phyloP scores from a whole-genome alignment of 2,113 vertebrate genomes.

The Strix aluco region DNA sequence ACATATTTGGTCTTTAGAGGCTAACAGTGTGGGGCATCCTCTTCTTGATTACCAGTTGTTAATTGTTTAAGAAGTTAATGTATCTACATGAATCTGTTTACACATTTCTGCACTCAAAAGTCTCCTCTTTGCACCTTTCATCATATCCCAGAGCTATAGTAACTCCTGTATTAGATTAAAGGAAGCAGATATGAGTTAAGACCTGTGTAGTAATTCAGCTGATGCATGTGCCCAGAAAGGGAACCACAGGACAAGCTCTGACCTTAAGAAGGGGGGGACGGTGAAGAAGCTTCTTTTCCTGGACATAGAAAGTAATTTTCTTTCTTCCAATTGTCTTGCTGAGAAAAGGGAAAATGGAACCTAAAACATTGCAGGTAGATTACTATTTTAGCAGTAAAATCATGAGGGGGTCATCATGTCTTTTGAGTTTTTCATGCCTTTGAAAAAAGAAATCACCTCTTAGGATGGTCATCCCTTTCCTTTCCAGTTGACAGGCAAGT shows the following conservation, averaged over 20 bases:
- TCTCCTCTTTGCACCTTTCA: background rate
- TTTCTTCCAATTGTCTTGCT: background rate
- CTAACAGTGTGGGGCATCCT: background rate
- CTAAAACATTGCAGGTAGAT: background rate
- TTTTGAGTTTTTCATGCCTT: background rate
- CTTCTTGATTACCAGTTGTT: background rate
- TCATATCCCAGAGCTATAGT: background rate
- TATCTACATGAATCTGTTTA: background rate
- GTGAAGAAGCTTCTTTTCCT: background rate
- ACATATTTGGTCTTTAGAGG: background rate
- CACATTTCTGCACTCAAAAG: background rate
- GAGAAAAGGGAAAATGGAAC: background rate
- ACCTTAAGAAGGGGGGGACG: background rate
- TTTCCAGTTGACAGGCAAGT: background rate
- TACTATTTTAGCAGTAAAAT: background rate
- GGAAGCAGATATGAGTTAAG: background rate
- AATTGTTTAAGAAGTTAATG: background rate
- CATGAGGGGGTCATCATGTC: accelerated
- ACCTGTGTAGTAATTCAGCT: background rate
- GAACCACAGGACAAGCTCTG: background rate
- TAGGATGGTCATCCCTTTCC: background rate
- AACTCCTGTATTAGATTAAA: background rate
- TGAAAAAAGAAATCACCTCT: background rate
- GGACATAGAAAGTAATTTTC: background rate
- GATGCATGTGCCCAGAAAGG: background rate